These are phyloP conservation scores for Ataeniobius toweri DNA, from an alignment of 2,797 vertebrate species.

Conservation along the genomic window DNA sequence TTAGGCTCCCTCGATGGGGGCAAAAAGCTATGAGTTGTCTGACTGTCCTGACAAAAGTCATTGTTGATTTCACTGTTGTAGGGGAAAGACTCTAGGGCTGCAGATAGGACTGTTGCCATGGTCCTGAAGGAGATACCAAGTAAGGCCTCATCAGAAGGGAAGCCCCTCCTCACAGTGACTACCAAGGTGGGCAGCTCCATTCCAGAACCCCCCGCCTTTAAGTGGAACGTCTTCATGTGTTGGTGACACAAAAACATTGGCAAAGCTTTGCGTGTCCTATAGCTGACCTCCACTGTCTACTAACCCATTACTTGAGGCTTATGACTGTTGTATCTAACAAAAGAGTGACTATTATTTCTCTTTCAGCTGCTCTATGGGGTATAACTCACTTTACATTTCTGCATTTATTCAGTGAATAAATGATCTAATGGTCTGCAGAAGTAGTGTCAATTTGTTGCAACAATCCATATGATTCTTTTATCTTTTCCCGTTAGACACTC, in stretches of 20 bases:
- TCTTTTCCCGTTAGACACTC: constrained; percentile 51
- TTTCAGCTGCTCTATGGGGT: constrained; percentile 79
- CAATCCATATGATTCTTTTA: constrained; percentile 25
- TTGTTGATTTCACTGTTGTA: constrained; percentile 99
- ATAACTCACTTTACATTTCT: constrained; percentile 54
- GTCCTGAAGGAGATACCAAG: constrained; percentile 99
- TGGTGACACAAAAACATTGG: constrained; percentile 63
- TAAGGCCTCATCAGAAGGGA: constrained; percentile 99
- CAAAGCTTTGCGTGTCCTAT: constrained; percentile 70
- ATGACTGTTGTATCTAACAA: constrained; percentile 47
- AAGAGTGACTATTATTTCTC: constrained; percentile 48
- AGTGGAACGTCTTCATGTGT: constrained; percentile 79
- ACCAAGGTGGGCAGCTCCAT: constrained; percentile 98
- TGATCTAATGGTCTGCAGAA: constrained; percentile 15
- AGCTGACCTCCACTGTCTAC: constrained; percentile 66
- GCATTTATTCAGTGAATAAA: constrained; percentile 23
- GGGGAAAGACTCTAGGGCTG: constrained; percentile 99
- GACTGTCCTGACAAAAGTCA: constrained; percentile 91
- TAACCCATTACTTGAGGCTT: constrained; percentile 55
- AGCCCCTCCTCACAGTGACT: constrained; percentile 99
- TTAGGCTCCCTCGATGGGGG: constrained; percentile 65
- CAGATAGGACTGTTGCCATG: constrained; percentile 99
- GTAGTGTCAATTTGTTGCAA: constrained; percentile 38
- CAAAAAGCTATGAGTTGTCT: constrained; percentile 71
- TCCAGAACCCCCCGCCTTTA: constrained; percentile 65